A percentile compares a stretch with the other conserved stretches of the same genome.
Conservation (phyloP, 2,888 invertebrate species). For the Odontothrips loti region DNA sequence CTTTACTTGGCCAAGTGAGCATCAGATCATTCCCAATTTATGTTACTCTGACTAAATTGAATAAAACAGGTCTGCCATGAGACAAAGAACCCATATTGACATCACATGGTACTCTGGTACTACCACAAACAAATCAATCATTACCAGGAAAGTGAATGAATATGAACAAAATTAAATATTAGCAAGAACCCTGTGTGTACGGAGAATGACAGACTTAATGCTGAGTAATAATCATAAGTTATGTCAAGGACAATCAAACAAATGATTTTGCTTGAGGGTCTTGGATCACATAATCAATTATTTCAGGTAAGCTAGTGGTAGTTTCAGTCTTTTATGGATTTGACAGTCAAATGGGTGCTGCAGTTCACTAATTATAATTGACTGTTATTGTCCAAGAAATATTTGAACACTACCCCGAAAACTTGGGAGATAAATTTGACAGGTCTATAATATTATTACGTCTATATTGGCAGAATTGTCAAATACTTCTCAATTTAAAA, state of each 20-base stretch:
- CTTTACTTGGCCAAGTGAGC: not conserved
- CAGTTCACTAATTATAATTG: not conserved
- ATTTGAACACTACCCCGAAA: not conserved
- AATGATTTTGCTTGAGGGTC: no score
- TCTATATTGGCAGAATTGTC: slow-evolving; percentile 10
- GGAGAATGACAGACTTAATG: no score
- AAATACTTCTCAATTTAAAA: not conserved
- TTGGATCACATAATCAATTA: no score
- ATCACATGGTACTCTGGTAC: no score
- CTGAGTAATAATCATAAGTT: no score
- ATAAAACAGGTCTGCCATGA: not conserved
- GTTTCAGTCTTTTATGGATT: not conserved
- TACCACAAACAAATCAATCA: no score
- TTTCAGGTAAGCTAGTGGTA: no score
- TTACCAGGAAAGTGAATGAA: no score
- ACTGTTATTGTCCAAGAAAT: slow-evolving; percentile 7
- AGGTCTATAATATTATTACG: not conserved
- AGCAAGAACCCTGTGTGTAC: no score
- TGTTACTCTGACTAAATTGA: not conserved
- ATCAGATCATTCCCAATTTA: not conserved
- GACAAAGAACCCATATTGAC: no score
- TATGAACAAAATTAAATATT: no score
- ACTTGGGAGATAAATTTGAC: not conserved
- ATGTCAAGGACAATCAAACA: no score
- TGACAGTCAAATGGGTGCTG: not conserved